These are phyloP conservation scores for Escarpia spicata DNA, from an alignment of 2,888 invertebrate genomes.

Conservation along the genomic window DNA sequence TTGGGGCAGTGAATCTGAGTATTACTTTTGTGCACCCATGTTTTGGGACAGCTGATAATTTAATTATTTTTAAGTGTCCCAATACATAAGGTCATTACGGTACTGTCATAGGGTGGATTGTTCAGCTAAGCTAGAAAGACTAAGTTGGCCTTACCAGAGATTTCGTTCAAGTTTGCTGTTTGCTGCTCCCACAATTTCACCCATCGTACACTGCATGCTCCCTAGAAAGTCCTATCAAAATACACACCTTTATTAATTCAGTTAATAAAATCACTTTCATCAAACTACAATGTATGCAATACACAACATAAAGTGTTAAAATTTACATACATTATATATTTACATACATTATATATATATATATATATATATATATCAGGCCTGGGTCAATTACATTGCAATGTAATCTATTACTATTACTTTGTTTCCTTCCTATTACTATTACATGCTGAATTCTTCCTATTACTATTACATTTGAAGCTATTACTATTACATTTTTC, in stretches of 20 bases:
- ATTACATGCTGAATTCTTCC: too few relatives aligned
- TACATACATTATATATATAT: background rate
- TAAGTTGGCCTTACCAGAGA: slow-evolving; percentile 33
- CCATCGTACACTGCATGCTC: slow-evolving; percentile 69
- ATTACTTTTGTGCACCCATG: too few relatives aligned
- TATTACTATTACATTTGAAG: too few relatives aligned
- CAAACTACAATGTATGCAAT: background rate
- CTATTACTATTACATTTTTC: too few relatives aligned
- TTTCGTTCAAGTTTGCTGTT: slow-evolving; percentile 35
- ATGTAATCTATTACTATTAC: too few relatives aligned
- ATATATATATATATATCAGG: too few relatives aligned
- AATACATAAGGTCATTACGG: too few relatives aligned
- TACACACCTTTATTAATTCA: background rate
- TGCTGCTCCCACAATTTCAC: slow-evolving; percentile 67
- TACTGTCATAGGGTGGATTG: background rate
- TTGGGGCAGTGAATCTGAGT: too few relatives aligned
- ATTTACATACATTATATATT: background rate
- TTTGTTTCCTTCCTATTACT: too few relatives aligned
- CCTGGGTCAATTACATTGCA: too few relatives aligned
- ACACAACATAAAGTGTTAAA: background rate
- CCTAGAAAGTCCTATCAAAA: slow-evolving; percentile 67
- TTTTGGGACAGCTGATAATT: too few relatives aligned
- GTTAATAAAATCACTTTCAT: background rate
- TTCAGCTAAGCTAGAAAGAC: slow-evolving; percentile 21
- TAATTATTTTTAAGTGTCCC: too few relatives aligned